These are phyloP conservation scores for Drosophila acutilabella DNA, from an alignment of 2,888 invertebrate species.

Conservation along the genomic window DNA sequence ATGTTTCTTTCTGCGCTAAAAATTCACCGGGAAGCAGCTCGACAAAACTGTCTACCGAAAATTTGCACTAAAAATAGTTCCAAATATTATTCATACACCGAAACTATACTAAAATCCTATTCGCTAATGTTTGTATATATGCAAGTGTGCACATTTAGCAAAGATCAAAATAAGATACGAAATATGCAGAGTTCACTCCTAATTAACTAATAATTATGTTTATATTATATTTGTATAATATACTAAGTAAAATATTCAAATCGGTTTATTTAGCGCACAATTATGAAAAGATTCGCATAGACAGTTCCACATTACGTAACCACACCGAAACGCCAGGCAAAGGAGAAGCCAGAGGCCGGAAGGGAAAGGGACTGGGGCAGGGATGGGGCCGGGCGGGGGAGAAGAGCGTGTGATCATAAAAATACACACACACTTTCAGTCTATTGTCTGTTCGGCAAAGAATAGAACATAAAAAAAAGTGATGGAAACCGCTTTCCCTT, in stretches of 20 bases:
- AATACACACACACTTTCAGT: slow-evolving; percentile 63
- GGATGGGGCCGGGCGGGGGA: not conserved
- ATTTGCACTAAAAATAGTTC: slow-evolving; percentile 75
- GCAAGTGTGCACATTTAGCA: not conserved
- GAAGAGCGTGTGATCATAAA: slow-evolving; percentile 54
- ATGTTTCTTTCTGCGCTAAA: slow-evolving; percentile 31
- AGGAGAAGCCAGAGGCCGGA: not conserved
- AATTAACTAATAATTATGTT: slow-evolving; percentile 42
- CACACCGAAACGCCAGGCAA: slow-evolving; percentile 47
- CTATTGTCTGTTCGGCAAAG: slow-evolving; percentile 51
- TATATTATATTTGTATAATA: slow-evolving; percentile 10
- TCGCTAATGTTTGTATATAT: slow-evolving; percentile 20
- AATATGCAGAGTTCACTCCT: slow-evolving; percentile 27
- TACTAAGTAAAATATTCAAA: slow-evolving; percentile 13
- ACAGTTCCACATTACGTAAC: slow-evolving; percentile 68
- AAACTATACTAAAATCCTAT: slow-evolving; percentile 51
- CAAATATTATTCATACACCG: slow-evolving; percentile 70
- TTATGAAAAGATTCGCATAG: slow-evolving; percentile 60
- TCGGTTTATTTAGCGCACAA: slow-evolving; percentile 48
- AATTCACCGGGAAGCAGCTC: slow-evolving; percentile 44
- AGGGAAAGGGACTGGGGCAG: not conserved
- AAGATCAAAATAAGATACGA: slow-evolving; percentile 24
- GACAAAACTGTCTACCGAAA: slow-evolving; percentile 43
- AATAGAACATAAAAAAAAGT: slow-evolving; percentile 14
- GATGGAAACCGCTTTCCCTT: slow-evolving; percentile 47